Conservation (phyloP, 2,888 invertebrate species). For the Ashinkailepas kermadecensis region DNA sequence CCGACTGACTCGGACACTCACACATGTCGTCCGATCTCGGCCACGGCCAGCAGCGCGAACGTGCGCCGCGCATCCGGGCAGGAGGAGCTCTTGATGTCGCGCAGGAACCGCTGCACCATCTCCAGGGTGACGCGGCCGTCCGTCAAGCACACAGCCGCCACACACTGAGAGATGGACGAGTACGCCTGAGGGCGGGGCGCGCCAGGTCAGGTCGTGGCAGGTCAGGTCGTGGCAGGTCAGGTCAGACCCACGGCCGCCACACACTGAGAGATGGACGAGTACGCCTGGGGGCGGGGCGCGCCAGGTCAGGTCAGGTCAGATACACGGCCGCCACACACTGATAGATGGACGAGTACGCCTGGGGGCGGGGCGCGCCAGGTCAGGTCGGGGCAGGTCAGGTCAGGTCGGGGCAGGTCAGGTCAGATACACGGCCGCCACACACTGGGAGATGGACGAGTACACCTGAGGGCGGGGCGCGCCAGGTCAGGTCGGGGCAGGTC, state of each 20-base stretch:
- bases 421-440: conserved; percentile 79
- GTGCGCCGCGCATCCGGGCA: conserved; percentile 72
- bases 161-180: conserved; percentile 92
- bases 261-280: conserved; percentile 40
- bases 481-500: neutral
- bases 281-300: conserved; percentile 52
- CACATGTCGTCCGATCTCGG: conserved; percentile 93
- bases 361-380: conserved; percentile 27
- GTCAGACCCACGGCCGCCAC: too few species aligned
- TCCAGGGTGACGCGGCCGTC: conserved; percentile 62
- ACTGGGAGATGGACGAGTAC: conserved; percentile 92
- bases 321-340: conserved; percentile 93
- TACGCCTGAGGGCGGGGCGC: conserved; percentile 55
- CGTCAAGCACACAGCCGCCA: conserved; percentile 82
- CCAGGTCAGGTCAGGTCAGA: too few species aligned
- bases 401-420: too few species aligned
- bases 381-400: neutral
- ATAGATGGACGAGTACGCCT: conserved; percentile 89
- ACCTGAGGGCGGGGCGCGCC: conserved; percentile 48
- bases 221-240: neutral
- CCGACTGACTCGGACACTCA: conserved; percentile 46
- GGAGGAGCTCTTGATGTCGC: conserved; percentile 59
- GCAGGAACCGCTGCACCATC: conserved; percentile 57
- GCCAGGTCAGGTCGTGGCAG: too few species aligned
- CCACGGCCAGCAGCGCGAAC: conserved; percentile 88